A percentile compares a stretch with the other conserved stretches of the same genome.
These are phyloP conservation scores for Leucozona laternaria DNA, from an alignment of 2,888 invertebrate species.

Conservation along the genomic window DNA sequence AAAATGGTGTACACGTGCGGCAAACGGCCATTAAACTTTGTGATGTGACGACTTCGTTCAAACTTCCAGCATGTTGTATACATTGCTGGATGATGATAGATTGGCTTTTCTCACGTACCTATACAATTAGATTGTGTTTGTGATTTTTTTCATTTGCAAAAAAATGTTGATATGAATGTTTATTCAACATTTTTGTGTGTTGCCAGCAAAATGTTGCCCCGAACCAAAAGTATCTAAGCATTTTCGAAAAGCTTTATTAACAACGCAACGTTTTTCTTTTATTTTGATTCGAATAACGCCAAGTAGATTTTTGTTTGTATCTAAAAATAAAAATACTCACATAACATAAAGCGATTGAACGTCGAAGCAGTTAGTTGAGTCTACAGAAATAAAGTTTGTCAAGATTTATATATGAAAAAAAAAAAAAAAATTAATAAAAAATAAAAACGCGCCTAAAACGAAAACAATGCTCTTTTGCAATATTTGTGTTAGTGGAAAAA, in stretches of 20 bases:
- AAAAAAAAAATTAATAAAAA: not conserved
- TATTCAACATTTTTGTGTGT: slow-evolving; percentile 10
- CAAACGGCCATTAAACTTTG: slow-evolving; percentile 66
- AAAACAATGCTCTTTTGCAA: slow-evolving; percentile 4
- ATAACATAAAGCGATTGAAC: slow-evolving; percentile 63
- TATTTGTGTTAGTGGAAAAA: not conserved
- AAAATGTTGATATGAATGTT: not conserved
- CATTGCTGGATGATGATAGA: slow-evolving; percentile 15
- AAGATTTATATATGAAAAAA: not conserved
- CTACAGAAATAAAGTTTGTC: not conserved
- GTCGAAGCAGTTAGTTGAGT: slow-evolving; percentile 47
- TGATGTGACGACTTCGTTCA: slow-evolving; percentile 62
- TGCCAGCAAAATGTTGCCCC: slow-evolving; percentile 15
- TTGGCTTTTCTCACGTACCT: slow-evolving; percentile 36
- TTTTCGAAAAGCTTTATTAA: slow-evolving; percentile 40
- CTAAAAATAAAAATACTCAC: slow-evolving; percentile 53
- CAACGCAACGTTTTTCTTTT: slow-evolving; percentile 13
- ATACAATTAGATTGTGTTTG: not conserved
- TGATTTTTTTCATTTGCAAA: not conserved
- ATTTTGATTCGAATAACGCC: slow-evolving; percentile 27
- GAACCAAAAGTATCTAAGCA: not conserved
- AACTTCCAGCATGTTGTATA: slow-evolving; percentile 46
- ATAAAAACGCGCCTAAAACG: slow-evolving; percentile 24
- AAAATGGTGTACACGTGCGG: slow-evolving; percentile 74
- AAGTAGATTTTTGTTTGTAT: slow-evolving; percentile 46